A percentile compares a stretch with the other conserved stretches of the same genome.
phyloP scores from a whole-genome alignment of 2,797 vertebrate genomes.

The Alfaro cultratus region DNA sequence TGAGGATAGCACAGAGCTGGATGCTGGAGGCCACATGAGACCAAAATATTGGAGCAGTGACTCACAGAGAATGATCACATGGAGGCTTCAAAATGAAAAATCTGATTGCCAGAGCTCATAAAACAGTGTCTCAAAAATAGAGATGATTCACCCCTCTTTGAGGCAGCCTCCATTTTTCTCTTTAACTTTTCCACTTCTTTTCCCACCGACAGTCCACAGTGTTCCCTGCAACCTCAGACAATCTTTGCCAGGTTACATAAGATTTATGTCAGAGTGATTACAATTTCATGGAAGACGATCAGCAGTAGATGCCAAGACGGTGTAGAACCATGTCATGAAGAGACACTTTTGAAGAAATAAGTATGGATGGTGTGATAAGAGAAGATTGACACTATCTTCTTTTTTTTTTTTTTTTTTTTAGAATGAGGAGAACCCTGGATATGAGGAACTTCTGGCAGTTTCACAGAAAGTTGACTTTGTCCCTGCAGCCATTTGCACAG shows the following conservation, averaged over 20 bases:
- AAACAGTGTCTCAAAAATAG: constrained; percentile 57
- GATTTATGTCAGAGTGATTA: constrained; percentile 3
- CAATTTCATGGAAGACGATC: not conserved
- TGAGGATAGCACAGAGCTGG: constrained; percentile 51
- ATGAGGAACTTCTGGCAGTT: constrained; percentile 73
- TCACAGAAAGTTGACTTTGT: constrained; percentile 74
- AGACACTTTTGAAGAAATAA: not conserved
- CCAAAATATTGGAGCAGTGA: constrained; percentile 67
- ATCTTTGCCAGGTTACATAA: constrained; percentile 7
- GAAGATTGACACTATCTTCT: not conserved
- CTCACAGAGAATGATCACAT: constrained; percentile 52
- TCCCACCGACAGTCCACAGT: constrained; percentile 9
- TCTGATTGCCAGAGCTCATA: constrained; percentile 49
- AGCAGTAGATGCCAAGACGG: not conserved
- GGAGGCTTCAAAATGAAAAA: constrained; percentile 61
- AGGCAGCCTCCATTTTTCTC: constrained; percentile 29
- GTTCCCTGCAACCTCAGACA: constrained; percentile 16
- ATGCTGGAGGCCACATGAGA: constrained; percentile 48
- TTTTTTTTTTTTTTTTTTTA: constrained; percentile 57
- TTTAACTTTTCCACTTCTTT: constrained; percentile 23
- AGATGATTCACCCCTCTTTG: constrained; percentile 56
- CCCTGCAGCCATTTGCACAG: constrained; percentile 83
- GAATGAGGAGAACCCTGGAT: constrained; percentile 80
- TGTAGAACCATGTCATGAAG: not conserved
- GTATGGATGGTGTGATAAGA: not conserved